Conservation (phyloP, 2,113 vertebrate genomes). For the Pipra filicauda region DNA sequence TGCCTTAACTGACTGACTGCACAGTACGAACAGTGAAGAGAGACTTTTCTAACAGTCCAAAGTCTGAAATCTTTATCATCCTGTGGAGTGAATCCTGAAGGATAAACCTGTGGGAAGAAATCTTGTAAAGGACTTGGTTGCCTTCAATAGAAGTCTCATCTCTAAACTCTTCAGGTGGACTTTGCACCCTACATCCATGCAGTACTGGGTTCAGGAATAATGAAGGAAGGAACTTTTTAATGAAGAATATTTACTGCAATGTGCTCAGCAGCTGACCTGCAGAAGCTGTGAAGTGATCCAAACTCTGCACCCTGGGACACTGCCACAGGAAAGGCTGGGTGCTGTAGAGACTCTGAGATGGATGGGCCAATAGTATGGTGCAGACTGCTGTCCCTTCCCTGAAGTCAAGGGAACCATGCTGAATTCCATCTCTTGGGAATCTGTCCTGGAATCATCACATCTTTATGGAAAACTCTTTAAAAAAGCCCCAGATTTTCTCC, state of each 20-base stretch:
- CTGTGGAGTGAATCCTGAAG: conserved; percentile 2
- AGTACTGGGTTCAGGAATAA: background rate
- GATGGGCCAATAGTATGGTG: background rate
- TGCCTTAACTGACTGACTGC: background rate
- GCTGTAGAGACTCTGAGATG: background rate
- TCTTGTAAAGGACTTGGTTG: background rate
- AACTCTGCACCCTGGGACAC: background rate
- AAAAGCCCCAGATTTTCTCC: background rate
- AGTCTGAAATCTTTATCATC: conserved; percentile 1
- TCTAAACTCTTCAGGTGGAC: background rate
- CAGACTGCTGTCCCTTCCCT: background rate
- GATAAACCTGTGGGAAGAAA: conserved; percentile 9
- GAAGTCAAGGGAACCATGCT: background rate
- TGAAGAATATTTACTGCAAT: background rate
- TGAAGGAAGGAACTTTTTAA: background rate
- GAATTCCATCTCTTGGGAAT: background rate
- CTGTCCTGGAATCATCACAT: background rate
- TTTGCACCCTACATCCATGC: background rate
- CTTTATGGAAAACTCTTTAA: background rate
- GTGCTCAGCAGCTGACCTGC: background rate
- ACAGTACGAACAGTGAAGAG: background rate
- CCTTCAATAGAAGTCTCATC: background rate
- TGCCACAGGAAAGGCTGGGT: background rate
- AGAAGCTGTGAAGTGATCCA: background rate
- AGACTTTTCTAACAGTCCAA: background rate